These are phyloP conservation scores for Rhagoletis zephyria DNA, from an alignment of 1,140 invertebrate species.

Conservation along the genomic window DNA sequence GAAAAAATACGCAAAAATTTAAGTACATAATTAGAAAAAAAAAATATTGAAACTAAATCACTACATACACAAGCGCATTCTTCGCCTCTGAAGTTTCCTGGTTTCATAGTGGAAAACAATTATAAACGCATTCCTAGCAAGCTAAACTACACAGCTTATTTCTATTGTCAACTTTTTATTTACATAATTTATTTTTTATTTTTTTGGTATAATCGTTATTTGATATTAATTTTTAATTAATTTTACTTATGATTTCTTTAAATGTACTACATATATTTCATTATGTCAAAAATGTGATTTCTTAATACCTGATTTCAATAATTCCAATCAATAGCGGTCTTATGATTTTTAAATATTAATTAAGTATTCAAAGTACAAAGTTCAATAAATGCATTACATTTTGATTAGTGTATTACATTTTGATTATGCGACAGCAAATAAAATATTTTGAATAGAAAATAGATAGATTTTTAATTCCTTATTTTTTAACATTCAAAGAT, in stretches of 20 bases:
- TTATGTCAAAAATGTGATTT: too few species aligned
- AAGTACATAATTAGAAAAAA: neutral
- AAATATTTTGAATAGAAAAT: too few species aligned
- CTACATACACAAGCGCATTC: conserved; percentile 55
- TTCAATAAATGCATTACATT: too few species aligned
- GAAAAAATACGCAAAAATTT: neutral
- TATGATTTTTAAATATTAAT: too few species aligned
- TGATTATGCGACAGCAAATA: too few species aligned
- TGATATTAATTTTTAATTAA: neutral
- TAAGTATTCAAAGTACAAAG: too few species aligned
- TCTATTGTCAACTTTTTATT: neutral
- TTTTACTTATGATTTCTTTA: neutral
- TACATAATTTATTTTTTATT: neutral
- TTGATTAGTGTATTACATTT: too few species aligned
- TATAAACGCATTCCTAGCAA: neutral
- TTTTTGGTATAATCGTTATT: neutral
- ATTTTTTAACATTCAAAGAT: too few species aligned
- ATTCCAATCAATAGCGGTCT: too few species aligned
- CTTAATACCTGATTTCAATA: too few species aligned
- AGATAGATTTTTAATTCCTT: too few species aligned
- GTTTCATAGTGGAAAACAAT: conserved; percentile 64
- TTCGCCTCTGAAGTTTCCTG: conserved; percentile 73
- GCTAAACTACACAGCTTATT: neutral
- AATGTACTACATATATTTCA: neutral
- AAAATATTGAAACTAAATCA: neutral